A percentile compares a stretch with the other conserved stretches of the same genome.
Evolutionary conservation across 2,113 vertebrate species (phyloP).

Genomic region (Scortum barcoo): DNA sequence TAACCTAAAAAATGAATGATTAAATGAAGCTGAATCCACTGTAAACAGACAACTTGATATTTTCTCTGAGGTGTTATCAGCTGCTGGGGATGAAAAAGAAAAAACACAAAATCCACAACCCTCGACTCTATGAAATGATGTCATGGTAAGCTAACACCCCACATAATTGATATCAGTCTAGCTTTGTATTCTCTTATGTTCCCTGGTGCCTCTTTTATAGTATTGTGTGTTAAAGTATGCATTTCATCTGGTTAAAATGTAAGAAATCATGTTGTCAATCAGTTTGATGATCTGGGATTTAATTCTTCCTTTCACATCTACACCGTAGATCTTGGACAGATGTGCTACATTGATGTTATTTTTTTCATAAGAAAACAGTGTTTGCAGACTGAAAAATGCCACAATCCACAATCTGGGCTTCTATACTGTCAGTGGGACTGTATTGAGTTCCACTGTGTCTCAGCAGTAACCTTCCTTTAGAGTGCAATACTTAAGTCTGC

Average conservation of each 20-base stretch:
- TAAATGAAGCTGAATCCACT: too few relatives aligned
- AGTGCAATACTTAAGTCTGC: not conserved
- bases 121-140: not conserved
- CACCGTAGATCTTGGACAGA: not conserved
- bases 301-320: not conserved
- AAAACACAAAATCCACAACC: not conserved
- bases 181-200: not conserved
- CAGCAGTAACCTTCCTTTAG: not conserved
- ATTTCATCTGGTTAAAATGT: not conserved
- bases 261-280: not conserved
- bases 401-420: not conserved
- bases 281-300: not conserved
- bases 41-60: too few relatives aligned
- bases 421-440: not conserved
- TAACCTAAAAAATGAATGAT: too few relatives aligned
- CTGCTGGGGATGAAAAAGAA: not conserved
- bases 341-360: not conserved
- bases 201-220: not conserved
- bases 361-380: not conserved
- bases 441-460: not conserved
- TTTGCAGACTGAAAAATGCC: not conserved
- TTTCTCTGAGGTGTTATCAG: too few relatives aligned
- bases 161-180: not conserved
- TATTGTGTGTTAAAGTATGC: not conserved
- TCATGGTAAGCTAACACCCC: not conserved